Base-by-base conservation (phyloP, 2,888 invertebrate genomes). In the Halictus quadricinctus region DNA sequence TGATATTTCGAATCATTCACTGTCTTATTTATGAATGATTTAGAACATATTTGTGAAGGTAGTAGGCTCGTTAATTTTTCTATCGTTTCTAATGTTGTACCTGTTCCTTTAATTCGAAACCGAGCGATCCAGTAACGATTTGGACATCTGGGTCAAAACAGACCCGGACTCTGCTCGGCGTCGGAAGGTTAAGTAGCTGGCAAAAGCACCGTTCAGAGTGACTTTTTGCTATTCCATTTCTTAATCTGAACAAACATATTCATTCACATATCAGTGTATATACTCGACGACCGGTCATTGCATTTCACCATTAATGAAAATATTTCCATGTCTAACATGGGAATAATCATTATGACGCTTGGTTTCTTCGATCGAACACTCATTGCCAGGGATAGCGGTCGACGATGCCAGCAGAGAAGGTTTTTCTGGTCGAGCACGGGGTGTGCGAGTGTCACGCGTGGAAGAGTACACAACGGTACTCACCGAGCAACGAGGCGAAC, bases 401-500 rank as follows among this genome's bases (percentile, higher is more conserved):
- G 64, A 64, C 64, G 64, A 64, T 64, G 64, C 64, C 64, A 64
- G 64, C 64, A 29, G 36, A 64, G 64, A 64, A 64, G 64, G 29
- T 64, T 18, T 64, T 36, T 64, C 58, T 64, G 18, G 64, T 64
- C 64, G 64, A 69, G 18, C 36, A 69, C 41, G 36, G 69, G 18
- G 69, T 69, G 69, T 69, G 64, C 69, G 69, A 41, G 41, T 69
- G 69, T 69, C 21, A 69, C 70, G 29, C 85, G 87, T 86, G 90
- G 87, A 87, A 88, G 88, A 85, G 89, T 84, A 86, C 84, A 84
- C 89, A 89, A 85, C 86, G 88, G 89, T 90, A 95, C 96, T 97
- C 96, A 98, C 98, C 98, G 96, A 99, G 96, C 94, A 99, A 96
- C 95, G 98, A 98, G 93, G 99, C 99, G 96, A 99, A 99, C 95